These are phyloP conservation scores for Aphidius colemani DNA, from an alignment of 2,888 invertebrate genomes.

Conservation along the genomic window DNA sequence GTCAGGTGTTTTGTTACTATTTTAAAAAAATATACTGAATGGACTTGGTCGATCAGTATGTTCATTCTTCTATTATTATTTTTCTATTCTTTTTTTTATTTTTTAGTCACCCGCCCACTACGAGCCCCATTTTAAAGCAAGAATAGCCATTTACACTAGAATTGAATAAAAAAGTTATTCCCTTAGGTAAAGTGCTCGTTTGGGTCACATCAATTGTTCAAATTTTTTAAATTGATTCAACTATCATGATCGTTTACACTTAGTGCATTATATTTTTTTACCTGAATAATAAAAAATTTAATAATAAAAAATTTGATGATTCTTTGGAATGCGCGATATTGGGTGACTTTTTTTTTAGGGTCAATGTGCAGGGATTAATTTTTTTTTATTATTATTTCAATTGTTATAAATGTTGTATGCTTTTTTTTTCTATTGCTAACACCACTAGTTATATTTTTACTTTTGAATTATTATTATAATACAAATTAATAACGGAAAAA, in stretches of 20 bases:
- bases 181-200: too few species aligned
- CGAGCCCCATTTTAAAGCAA: constrained; percentile 45
- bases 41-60: constrained; percentile 29
- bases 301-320: background rate
- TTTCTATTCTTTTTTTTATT: too few species aligned
- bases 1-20: constrained; percentile 45
- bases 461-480: too few species aligned
- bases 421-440: too few species aligned
- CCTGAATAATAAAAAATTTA: background rate
- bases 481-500: too few species aligned
- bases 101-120: constrained; percentile 49
- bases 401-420: too few species aligned
- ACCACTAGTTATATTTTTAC: too few species aligned
- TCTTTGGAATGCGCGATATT: constrained; percentile 5
- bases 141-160: constrained; percentile 30
- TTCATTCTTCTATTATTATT: constrained; percentile 37
- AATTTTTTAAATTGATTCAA: constrained; percentile 12
- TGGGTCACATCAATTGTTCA: too few species aligned
- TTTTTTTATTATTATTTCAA: too few species aligned
- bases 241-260: constrained; percentile 31
- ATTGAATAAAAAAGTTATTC: background rate
- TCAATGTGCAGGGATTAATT: background rate
- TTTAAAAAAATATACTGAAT: constrained; percentile 33
- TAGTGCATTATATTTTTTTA: constrained; percentile 24
- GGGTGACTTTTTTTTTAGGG: background rate